Conservation (phyloP, 2,113 vertebrate species). For the Potamarius usumacintae region DNA sequence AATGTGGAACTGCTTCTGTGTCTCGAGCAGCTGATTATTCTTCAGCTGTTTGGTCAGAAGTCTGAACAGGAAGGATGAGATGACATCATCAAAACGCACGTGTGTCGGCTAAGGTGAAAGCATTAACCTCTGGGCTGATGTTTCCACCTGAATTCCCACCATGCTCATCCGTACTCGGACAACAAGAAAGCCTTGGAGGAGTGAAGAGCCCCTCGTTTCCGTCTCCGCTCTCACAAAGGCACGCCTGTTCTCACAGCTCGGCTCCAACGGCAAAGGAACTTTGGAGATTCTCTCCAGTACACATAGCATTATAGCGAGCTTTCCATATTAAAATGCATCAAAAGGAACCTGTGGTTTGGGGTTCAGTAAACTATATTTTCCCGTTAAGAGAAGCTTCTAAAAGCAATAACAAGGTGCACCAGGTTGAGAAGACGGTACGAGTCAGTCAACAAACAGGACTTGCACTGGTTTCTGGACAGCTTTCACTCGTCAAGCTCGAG, state of each 20-base stretch:
- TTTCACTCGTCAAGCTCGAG: background rate
- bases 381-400: background rate
- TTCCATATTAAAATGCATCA: background rate
- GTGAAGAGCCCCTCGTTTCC: background rate
- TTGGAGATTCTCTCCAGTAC: background rate
- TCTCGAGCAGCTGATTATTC: background rate
- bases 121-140: background rate
- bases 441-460: background rate
- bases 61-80: background rate
- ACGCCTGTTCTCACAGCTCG: conserved; percentile 2
- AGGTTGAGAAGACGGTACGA: background rate
- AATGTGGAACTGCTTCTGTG: background rate
- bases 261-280: background rate
- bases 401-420: no score
- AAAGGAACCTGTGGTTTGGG: background rate
- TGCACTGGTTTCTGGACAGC: background rate
- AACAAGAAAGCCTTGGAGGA: background rate
- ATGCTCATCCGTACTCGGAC: background rate
- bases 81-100: background rate
- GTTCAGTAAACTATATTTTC: background rate
- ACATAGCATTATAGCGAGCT: background rate
- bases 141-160: background rate
- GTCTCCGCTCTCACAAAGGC: conserved; percentile 2
- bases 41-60: background rate
- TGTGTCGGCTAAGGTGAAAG: background rate